phyloP scores from a whole-genome alignment of 2,888 invertebrate genomes.

The Calliopum simillimum region DNA sequence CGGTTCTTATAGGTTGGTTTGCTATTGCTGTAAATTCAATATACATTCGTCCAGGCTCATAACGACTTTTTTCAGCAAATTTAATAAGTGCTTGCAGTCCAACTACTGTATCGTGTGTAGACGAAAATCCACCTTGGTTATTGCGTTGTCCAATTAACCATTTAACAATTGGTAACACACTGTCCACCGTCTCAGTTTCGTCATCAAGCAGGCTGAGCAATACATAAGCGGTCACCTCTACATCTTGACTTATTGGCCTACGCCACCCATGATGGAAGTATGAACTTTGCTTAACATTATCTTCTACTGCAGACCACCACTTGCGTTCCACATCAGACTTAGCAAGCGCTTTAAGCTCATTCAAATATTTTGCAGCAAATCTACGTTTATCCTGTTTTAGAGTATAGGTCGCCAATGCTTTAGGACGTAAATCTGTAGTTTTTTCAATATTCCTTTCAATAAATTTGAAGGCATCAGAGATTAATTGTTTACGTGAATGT shows the following conservation, averaged over 20 bases:
- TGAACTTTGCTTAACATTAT: slow-evolving; percentile 57
- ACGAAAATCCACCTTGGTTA: slow-evolving; percentile 78
- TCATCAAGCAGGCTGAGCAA: slow-evolving; percentile 58
- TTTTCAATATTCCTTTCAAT: slow-evolving; percentile 76
- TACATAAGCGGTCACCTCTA: slow-evolving; percentile 59
- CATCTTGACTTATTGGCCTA: slow-evolving; percentile 62
- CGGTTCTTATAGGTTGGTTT: slow-evolving; percentile 53
- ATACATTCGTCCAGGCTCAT: slow-evolving; percentile 69
- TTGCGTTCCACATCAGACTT: slow-evolving; percentile 73
- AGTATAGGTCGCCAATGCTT: slow-evolving; percentile 82
- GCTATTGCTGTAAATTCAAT: slow-evolving; percentile 71
- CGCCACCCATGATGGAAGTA: slow-evolving; percentile 62
- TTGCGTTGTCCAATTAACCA: slow-evolving; percentile 82
- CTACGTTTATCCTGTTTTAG: slow-evolving; percentile 81
- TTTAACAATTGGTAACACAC: slow-evolving; percentile 70
- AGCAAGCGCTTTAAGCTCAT: slow-evolving; percentile 69
- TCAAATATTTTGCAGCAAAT: slow-evolving; percentile 69
- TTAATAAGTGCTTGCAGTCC: slow-evolving; percentile 76
- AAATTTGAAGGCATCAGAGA: slow-evolving; percentile 82
- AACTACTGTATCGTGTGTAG: slow-evolving; percentile 83
- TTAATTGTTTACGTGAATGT: slow-evolving; percentile 71
- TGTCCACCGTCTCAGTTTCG: slow-evolving; percentile 53
- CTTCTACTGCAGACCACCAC: slow-evolving; percentile 81
- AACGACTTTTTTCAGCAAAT: slow-evolving; percentile 67
- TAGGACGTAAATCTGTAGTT: slow-evolving; percentile 76